Conservation (phyloP, 2,888 invertebrate genomes). For the Philereme vetulata region DNA sequence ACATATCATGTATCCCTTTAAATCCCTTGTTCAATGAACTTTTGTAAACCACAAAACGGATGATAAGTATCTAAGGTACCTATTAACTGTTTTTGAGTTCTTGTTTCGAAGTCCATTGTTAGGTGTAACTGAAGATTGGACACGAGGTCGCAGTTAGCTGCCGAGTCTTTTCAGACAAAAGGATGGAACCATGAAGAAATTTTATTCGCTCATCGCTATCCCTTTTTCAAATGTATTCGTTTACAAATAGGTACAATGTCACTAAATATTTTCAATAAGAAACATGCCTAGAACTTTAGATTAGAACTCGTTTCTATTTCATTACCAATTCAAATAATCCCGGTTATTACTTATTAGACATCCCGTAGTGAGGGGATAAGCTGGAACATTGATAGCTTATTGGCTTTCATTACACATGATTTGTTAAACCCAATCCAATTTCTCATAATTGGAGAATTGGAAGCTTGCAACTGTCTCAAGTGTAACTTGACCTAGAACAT, state of each 20-base stretch:
- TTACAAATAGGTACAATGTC: background rate
- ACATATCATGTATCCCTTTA: background rate
- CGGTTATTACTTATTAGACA: constrained; percentile 36
- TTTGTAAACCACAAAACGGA: constrained; percentile 29
- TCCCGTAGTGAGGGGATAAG: constrained; percentile 37
- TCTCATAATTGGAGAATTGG: constrained; percentile 40
- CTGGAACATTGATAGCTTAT: constrained; percentile 39
- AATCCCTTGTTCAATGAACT: constrained; percentile 12
- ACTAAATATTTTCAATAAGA: constrained; percentile 1
- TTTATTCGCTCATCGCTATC: constrained; percentile 1
- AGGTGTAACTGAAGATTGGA: constrained; percentile 58
- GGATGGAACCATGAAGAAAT: constrained; percentile 26
- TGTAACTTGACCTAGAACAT: constrained; percentile 29
- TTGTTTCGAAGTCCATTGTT: constrained; percentile 60
- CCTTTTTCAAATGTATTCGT: constrained; percentile 2
- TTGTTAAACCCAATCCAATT: constrained; percentile 44
- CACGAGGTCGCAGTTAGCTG: constrained; percentile 60
- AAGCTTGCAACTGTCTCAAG: constrained; percentile 34
- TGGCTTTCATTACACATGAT: constrained; percentile 44
- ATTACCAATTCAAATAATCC: constrained; percentile 41
- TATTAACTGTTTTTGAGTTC: constrained; percentile 39
- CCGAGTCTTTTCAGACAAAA: constrained; percentile 34
- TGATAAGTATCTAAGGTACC: constrained; percentile 39
- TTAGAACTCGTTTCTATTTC: constrained; percentile 22
- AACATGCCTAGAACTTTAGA: background rate